Evolutionary conservation across 2,797 vertebrate genomes (phyloP), one percentile per base, ranked within the genome.

Genomic region (Gymnoscopelus braueri): DNA sequence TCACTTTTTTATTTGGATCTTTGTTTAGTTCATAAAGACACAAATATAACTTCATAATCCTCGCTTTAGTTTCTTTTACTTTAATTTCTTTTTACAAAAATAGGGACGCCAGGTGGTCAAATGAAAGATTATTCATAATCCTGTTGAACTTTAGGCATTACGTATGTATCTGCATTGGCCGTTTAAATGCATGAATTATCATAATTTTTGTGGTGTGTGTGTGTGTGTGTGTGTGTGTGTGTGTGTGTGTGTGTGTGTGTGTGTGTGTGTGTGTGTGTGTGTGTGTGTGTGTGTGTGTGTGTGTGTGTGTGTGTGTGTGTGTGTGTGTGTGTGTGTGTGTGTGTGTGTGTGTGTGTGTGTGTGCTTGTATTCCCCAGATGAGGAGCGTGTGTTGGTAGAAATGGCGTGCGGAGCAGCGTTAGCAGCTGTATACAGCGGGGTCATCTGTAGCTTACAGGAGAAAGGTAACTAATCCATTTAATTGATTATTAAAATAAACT

Each of bases 321-420:
- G 56, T 55, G 56, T 50, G 61, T 48, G 35, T 32, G 49, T 39
- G 39, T 63, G 58, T 51, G 14, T 48, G 53, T 63, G 51, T 56
- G 19, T 48, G 26, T 63, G 23, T 70, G 60, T 58, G 44, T 14
- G 35, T 48, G 50, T 62, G 51, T 62, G 24, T 55, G 50, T 24
- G 32, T 61, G 50, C 48, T 39, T 44, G 3, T 57, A 3, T 23
- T 14, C 19, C 12, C 55, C 39, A 90, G 89, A 90, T 72, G 90
- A 90, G 72, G 88, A 91, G 78, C 84, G 88, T 0, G 87, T 91
- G 58, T 15, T 91, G 78, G 89, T 91, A 79, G 88, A 90, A 77
- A 73, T 91, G 81, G 89, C 89, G 0, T 92, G 91, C 32, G 91
- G 88, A 71, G 89, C 89, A 3, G 76, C 85, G 0, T 74, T 91